These are phyloP conservation scores for Gasterosteus nipponicus DNA, from an alignment of 2,113 vertebrate genomes.

Conservation along the genomic window DNA sequence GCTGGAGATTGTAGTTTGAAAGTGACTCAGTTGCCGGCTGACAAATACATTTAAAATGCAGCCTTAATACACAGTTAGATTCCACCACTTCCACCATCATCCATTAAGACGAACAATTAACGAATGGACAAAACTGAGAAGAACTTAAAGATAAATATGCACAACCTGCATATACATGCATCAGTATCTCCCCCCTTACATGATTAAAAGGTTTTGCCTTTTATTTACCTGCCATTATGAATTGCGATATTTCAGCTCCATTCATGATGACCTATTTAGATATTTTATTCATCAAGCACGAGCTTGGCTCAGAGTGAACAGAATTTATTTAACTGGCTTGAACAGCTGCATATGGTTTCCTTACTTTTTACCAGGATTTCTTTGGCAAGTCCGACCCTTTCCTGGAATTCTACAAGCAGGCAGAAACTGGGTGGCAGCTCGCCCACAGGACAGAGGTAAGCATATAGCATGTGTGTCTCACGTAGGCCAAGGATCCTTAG, in stretches of 20 bases:
- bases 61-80: not conserved
- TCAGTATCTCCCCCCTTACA: not conserved
- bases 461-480: not conserved
- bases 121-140: not conserved
- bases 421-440: slow-evolving; percentile 92
- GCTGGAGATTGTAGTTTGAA: not conserved
- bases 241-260: not conserved
- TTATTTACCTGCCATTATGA: not conserved
- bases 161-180: not conserved
- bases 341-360: not conserved
- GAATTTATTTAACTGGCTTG: not conserved
- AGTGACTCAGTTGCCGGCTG: not conserved
- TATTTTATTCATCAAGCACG: not conserved
- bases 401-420: slow-evolving; percentile 92
- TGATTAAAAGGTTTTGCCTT: not conserved
- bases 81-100: not conserved
- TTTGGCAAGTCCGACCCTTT: slow-evolving; percentile 99
- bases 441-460: slow-evolving; percentile 95
- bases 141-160: too few species aligned
- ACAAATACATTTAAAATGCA: not conserved
- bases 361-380: slow-evolving; percentile 85
- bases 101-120: not conserved
- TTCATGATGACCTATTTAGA: not conserved
- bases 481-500: not conserved
- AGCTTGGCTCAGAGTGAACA: not conserved